Percentiles rank a stretch among this genome's conserved stretches.
Conservation (phyloP, 2,888 invertebrate species). For the Helicoverpa assulta region DNA sequence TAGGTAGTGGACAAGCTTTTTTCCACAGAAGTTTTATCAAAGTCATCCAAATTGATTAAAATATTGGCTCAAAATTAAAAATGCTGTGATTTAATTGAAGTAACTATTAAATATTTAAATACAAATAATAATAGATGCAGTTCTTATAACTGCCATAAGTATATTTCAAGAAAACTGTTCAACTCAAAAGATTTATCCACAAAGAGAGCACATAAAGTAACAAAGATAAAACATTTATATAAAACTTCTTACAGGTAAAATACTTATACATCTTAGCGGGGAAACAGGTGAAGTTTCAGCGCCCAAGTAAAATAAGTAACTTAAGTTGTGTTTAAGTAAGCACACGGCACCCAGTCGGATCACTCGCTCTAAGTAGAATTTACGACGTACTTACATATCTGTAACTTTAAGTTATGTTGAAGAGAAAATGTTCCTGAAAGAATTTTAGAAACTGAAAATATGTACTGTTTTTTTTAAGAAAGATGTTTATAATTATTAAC, state of each 20-base stretch:
- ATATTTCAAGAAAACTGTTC: background rate
- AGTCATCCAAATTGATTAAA: too few relatives aligned
- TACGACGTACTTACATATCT: slow-evolving; percentile 46
- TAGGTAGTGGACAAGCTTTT: too few relatives aligned
- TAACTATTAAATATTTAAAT: too few relatives aligned
- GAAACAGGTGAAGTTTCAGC: slow-evolving; percentile 58
- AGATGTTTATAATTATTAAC: background rate
- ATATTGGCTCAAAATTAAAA: too few relatives aligned
- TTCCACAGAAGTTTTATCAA: too few relatives aligned
- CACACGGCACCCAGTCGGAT: slow-evolving; percentile 53
- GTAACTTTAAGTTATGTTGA: slow-evolving; percentile 31
- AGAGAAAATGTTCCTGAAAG: background rate
- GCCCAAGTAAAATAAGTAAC: slow-evolving; percentile 63
- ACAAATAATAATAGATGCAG: too few relatives aligned
- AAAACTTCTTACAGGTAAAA: slow-evolving; percentile 41
- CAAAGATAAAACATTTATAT: slow-evolving; percentile 31
- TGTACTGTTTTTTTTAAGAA: background rate
- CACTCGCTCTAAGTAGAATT: slow-evolving; percentile 55
- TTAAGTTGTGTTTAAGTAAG: slow-evolving; percentile 63
- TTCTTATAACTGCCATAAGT: too few relatives aligned
- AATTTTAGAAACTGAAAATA: slow-evolving; percentile 2
- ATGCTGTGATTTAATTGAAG: too few relatives aligned
- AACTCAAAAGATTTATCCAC: background rate
- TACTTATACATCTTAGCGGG: slow-evolving; percentile 39
- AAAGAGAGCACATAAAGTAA: slow-evolving; percentile 1